Conservation (phyloP, 2,113 vertebrate genomes). For the Stigmatopora argus region DNA sequence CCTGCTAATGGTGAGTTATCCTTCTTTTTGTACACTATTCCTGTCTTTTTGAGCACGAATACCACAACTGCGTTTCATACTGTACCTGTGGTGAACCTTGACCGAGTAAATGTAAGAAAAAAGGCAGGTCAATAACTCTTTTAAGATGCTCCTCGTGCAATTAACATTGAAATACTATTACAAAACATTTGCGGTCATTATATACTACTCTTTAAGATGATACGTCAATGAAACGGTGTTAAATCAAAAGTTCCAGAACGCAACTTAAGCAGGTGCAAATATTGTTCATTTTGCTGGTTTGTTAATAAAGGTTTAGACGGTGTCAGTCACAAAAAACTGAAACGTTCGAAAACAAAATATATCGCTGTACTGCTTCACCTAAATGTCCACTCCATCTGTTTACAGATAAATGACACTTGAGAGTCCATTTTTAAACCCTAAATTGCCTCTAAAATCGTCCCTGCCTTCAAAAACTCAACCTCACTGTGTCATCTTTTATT, state of each 20-base stretch:
- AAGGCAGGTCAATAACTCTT: background rate
- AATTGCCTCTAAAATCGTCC: too few relatives aligned
- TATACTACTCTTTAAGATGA: background rate
- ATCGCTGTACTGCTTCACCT: too few relatives aligned
- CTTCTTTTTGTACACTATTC: background rate
- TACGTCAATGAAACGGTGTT: background rate
- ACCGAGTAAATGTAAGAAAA: background rate
- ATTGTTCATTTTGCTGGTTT: background rate
- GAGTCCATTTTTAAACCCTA: too few relatives aligned
- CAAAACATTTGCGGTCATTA: background rate
- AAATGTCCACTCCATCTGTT: too few relatives aligned
- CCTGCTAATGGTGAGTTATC: background rate
- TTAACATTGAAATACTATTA: background rate
- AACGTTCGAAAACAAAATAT: background rate
- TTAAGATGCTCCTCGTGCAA: background rate
- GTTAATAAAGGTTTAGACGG: background rate
- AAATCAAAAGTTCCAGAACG: background rate
- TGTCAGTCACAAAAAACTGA: background rate
- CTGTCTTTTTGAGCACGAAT: background rate
- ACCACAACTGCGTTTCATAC: background rate
- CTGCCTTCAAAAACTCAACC: background rate
- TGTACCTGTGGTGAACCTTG: background rate
- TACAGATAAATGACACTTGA: too few relatives aligned
- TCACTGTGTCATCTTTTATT: too few relatives aligned
- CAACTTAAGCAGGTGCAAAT: background rate